Conservation (phyloP, 2,797 vertebrate genomes). For the Denticeps clupeoides region DNA sequence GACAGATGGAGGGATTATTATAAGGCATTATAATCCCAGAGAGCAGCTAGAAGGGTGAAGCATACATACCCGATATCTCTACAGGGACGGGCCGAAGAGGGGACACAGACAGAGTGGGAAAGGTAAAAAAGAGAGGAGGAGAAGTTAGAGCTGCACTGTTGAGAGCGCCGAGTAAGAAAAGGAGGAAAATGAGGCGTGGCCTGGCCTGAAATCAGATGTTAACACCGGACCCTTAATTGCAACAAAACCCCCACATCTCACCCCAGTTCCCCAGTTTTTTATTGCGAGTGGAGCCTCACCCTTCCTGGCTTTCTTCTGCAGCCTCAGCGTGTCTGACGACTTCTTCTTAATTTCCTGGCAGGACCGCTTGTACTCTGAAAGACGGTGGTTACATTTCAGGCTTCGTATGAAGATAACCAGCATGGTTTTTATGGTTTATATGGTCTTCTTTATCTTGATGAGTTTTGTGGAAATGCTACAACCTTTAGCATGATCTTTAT, state of each 20-base stretch:
- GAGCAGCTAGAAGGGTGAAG: constrained; percentile 49
- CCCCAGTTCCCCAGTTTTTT: too few relatives aligned
- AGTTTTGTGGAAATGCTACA: too few relatives aligned
- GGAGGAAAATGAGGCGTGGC: too few relatives aligned
- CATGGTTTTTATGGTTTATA: background rate
- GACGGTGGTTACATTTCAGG: background rate
- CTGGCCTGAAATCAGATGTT: too few relatives aligned
- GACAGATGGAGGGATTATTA: too few relatives aligned
- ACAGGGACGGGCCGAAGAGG: constrained; percentile 23
- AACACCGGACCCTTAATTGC: too few relatives aligned
- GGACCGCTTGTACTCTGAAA: constrained; percentile 85
- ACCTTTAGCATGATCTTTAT: constrained; percentile 98
- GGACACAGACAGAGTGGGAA: constrained; percentile 25
- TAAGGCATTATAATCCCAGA: too few relatives aligned
- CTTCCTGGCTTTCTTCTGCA: constrained; percentile 96
- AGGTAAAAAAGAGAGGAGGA: background rate
- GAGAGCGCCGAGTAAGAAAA: constrained; percentile 10
- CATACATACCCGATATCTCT: constrained; percentile 34
- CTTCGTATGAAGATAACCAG: background rate
- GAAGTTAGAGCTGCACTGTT: too few relatives aligned
- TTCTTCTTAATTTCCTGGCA: constrained; percentile 97
- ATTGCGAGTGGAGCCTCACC: constrained; percentile 50
- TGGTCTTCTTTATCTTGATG: background rate
- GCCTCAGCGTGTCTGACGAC: constrained; percentile 89
- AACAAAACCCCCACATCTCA: too few relatives aligned